Base-by-base conservation (phyloP, 2,113 vertebrate genomes). In the Pleuronectes platessa region DNA sequence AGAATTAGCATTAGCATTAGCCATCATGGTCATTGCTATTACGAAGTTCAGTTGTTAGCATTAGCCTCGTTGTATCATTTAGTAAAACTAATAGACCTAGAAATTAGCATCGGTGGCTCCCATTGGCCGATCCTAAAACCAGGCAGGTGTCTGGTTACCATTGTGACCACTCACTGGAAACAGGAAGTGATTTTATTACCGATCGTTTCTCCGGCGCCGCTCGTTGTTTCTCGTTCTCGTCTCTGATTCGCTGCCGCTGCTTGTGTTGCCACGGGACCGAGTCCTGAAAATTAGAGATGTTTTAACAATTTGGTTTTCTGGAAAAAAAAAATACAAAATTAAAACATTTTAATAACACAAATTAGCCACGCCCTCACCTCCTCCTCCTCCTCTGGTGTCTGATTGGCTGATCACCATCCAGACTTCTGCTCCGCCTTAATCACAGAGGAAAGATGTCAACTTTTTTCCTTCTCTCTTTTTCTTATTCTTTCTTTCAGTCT, bases 321-420 rank as follows among this genome's bases (percentile, higher is more conserved):
- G 17, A 47, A 47, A 47, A 47, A 47, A 47, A 14, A 5, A 5
- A 1, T 31, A 31, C 31, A 17, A 47, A 47, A 37, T 37, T 37
- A 37, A 31, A 7, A 51, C 4, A 20, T 51, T 17, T 2, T 17
- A 17, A 17, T 51, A 5, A 51, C 7, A 51, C 1, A 17, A 4
- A 18, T 26, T 0, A 13, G 27, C 18, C 12, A 21, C 23, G 3
- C 24, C 45, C n/a, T n/a, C 3, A 31, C 51, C n/a, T 65, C 84
- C 60, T 51, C 47, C 6, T 72, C 63, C 53, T 54, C 23, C 64
- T 68, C 37, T 40, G 63, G 14, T 4, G 1, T 69, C 76, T 79
- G 72, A 70, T 70, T 66, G 84, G 68, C 69, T n/a, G 72, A 62
- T 86, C 80, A 53, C 80, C 84, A 53, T 86, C 80, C 21, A 86